These are phyloP conservation scores for Epinotia nisella DNA, from an alignment of 2,888 invertebrate genomes.

Conservation along the genomic window DNA sequence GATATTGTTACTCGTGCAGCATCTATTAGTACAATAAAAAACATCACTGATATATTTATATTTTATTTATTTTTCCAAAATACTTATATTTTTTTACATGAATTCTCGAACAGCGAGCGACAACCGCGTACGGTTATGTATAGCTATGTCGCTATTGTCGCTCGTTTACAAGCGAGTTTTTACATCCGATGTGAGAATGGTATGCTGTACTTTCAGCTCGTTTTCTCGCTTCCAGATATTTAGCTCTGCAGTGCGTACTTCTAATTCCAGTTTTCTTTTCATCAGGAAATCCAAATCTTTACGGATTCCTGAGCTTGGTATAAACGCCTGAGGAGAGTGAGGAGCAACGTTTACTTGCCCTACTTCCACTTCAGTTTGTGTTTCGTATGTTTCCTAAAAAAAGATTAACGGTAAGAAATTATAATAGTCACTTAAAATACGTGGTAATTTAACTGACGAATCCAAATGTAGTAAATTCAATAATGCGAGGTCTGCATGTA, in stretches of 20 bases:
- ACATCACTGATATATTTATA: too few species aligned
- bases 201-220: neutral
- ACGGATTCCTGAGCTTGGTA: neutral
- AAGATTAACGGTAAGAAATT: neutral
- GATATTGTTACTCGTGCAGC: too few species aligned
- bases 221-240: slow-evolving; percentile 8
- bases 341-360: neutral
- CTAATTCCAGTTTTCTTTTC: slow-evolving; percentile 6
- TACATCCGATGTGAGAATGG: neutral
- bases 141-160: too few species aligned
- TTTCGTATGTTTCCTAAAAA: neutral
- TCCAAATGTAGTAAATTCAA: too few species aligned
- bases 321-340: neutral
- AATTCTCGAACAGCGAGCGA: too few species aligned
- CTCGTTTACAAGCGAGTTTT: too few species aligned
- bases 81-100: too few species aligned
- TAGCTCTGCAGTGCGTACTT: slow-evolving; percentile 7
- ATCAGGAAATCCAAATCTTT: neutral
- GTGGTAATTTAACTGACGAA: neutral
- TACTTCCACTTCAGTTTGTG: neutral
- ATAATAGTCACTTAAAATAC: neutral
- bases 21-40: too few species aligned
- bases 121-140: too few species aligned
- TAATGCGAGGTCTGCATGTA: too few species aligned
- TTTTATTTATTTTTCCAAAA: too few species aligned